Evolutionary conservation across 2,113 vertebrate genomes (phyloP).

Genomic region (Narcine bancroftii): DNA sequence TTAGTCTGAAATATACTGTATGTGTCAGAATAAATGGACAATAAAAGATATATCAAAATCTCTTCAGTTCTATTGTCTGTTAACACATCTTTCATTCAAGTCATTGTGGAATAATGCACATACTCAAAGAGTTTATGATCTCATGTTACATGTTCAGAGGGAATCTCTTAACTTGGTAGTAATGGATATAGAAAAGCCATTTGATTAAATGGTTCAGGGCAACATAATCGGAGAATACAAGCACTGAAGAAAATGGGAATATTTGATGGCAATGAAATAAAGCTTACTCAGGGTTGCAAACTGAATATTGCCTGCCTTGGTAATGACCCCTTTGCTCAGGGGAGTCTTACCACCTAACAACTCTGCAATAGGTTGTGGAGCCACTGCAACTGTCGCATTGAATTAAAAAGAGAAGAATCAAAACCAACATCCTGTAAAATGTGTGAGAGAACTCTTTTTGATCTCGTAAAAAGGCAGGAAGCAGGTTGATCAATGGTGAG

Average conservation of each 20-base stretch:
- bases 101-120: not conserved
- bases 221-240: not conserved
- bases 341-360: not conserved
- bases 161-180: not conserved
- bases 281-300: not conserved
- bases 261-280: not conserved
- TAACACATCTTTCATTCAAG: not conserved
- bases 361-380: not conserved
- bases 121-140: not conserved
- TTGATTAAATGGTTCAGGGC: not conserved
- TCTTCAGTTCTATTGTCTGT: not conserved
- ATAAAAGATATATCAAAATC: not conserved
- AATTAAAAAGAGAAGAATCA: not conserved
- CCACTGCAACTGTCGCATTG: not conserved
- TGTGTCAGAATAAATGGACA: not conserved
- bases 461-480: not conserved
- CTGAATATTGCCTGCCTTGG: not conserved
- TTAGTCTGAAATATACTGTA: not conserved
- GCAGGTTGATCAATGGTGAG: not conserved
- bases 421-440: not conserved
- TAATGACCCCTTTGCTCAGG: not conserved
- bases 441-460: not conserved
- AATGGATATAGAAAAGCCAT: not conserved
- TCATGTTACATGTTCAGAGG: not conserved
- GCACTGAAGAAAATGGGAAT: not conserved